Conservation (phyloP, 2,113 vertebrate genomes). For the human region DNA sequence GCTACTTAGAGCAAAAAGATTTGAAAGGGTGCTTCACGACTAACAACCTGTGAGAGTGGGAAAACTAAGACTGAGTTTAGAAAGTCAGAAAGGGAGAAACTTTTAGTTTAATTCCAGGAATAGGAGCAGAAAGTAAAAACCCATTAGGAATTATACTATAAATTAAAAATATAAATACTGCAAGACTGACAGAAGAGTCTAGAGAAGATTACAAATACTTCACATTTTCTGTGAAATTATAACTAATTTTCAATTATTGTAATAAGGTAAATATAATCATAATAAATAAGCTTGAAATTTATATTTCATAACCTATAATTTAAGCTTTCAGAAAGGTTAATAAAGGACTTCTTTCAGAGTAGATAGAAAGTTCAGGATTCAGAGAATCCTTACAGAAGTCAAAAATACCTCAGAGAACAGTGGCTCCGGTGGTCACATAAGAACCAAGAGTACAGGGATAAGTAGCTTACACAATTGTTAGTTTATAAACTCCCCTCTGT, state of each 20-base stretch:
- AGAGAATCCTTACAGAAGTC: neutral
- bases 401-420: neutral
- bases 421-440: too few relatives aligned
- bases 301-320: neutral
- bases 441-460: neutral
- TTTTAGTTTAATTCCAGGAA: neutral
- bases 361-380: neutral
- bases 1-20: neutral
- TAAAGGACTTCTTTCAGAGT: neutral
- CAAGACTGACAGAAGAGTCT: neutral
- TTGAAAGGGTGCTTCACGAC: neutral
- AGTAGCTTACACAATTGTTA: neutral
- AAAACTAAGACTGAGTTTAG: neutral
- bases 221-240: neutral
- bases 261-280: neutral
- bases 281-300: neutral
- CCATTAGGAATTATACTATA: neutral
- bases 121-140: neutral
- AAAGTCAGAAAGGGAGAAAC: neutral
- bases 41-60: neutral
- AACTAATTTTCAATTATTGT: neutral
- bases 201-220: neutral
- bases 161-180: neutral
- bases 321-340: neutral
- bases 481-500: neutral